Evolutionary conservation across 1,140 invertebrate genomes (phyloP), one percentile per base, ranked within the genome.

Genomic region (Drosophila sturtevanti): DNA sequence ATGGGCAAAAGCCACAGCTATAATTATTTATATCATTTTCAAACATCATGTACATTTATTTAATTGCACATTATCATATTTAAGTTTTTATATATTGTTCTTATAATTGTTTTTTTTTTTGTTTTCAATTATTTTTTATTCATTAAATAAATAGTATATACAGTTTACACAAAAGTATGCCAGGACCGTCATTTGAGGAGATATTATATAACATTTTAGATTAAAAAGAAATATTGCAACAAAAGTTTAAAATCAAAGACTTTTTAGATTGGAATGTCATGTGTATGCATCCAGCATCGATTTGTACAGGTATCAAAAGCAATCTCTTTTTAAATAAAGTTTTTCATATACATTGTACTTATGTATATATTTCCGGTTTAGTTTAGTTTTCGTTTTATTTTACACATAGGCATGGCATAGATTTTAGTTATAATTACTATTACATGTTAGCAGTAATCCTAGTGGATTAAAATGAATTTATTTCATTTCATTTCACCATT

Each of bases 401-500:
- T n/a, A n/a, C n/a, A n/a, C n/a, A n/a, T n/a, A 34, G 38, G 52
- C 58, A 54, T 59, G 55, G 16, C 31, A 38, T 51, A 61, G 37
- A 58, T 62, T 75, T 75, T 58, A 16, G 58, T 52, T 58, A 63
- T 68, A 75, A 75, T 67, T 75, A 75, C 18, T 41, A 59, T 16
- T 48, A 18, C 56, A 44, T 44, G 18, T 48, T 48, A 48, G 16
- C 18, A 18, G 41, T 48, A 48, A 48, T 48, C 22, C 31, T 16
- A 34, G 27, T 24, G 66, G 10, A 16, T 56, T 35, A 14, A 34
- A 16, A 55, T 44, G 10, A 77, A 77, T 69, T 66, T 63, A 63
- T 79, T 79, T 44, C 65, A 11, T 37, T 41, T 18, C 31, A 72
- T 77, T 76, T 69, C 44, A n/a, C n/a, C n/a, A n/a, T n/a, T n/a